phyloP scores from a whole-genome alignment of 2,888 invertebrate genomes.

The Lathronympha strigana region DNA sequence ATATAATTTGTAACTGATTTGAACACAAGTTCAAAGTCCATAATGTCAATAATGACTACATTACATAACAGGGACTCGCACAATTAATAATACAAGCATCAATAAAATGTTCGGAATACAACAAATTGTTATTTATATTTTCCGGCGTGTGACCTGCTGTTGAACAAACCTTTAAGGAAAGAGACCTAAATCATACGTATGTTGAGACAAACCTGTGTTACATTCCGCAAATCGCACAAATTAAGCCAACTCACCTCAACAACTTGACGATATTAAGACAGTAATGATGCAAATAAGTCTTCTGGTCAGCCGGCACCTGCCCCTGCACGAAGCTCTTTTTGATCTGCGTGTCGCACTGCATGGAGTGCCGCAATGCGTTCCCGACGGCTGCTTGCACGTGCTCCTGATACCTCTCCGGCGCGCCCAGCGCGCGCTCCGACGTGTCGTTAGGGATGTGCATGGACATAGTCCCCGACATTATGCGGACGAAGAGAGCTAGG shows the following conservation, averaged over 20 bases:
- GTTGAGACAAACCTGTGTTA: too few relatives aligned
- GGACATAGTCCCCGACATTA: conserved; percentile 85
- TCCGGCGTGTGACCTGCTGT: too few relatives aligned
- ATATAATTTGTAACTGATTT: too few relatives aligned
- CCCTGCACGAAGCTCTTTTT: conserved; percentile 69
- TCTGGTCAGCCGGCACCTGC: conserved; percentile 61
- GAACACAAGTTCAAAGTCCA: too few relatives aligned
- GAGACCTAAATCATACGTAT: too few relatives aligned
- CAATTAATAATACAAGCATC: too few relatives aligned
- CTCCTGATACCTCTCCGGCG: conserved; percentile 70
- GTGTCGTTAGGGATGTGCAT: conserved; percentile 74
- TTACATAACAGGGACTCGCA: too few relatives aligned
- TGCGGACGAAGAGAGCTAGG: conserved; percentile 85
- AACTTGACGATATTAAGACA: conserved; percentile 75
- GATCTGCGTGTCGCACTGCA: conserved; percentile 68
- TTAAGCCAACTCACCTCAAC: conserved; percentile 60
- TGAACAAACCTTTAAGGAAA: too few relatives aligned
- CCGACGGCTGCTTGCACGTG: conserved; percentile 73
- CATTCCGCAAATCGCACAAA: too few relatives aligned
- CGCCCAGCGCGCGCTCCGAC: conserved; percentile 65
- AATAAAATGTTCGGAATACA: too few relatives aligned
- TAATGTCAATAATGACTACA: too few relatives aligned
- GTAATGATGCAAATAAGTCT: conserved; percentile 73
- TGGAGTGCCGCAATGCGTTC: conserved; percentile 70
- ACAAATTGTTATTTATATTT: too few relatives aligned